phyloP scores from a whole-genome alignment of 2,113 vertebrate species.

The Ammospiza nelsoni region DNA sequence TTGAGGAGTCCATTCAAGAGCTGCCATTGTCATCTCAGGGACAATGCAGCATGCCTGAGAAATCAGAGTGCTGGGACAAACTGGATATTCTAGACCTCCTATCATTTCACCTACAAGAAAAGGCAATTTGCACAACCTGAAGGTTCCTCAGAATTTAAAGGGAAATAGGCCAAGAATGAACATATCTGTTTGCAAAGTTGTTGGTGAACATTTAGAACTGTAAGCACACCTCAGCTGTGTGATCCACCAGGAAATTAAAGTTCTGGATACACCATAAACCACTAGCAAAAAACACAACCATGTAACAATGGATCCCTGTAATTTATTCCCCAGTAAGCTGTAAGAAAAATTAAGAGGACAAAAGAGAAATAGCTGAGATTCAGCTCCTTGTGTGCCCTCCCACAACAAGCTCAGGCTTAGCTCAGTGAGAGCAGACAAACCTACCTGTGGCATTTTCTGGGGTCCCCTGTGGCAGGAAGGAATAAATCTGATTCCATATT shows the following conservation, averaged over 20 bases:
- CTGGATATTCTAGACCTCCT: background rate
- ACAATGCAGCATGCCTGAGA: background rate
- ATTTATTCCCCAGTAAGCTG: background rate
- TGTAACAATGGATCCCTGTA: rapidly evolving
- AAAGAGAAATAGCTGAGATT: background rate
- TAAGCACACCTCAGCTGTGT: background rate
- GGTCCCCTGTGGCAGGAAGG: too few species aligned
- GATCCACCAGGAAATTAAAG: background rate
- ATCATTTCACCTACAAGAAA: background rate
- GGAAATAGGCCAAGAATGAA: background rate
- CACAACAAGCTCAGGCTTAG: background rate
- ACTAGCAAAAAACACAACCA: background rate
- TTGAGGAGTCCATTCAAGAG: background rate
- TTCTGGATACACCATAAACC: background rate
- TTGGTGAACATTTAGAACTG: background rate
- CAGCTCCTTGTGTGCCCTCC: background rate
- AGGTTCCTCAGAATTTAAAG: background rate
- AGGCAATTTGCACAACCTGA: background rate
- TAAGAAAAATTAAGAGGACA: background rate
- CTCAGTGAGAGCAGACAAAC: background rate
- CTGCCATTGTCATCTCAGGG: background rate
- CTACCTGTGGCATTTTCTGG: constrained; percentile 76
- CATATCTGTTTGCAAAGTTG: background rate
- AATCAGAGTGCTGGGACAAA: background rate
- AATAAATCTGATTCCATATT: too few species aligned